These are phyloP conservation scores for Perca schrenkii DNA, from an alignment of 2,113 vertebrate species.

Conservation along the genomic window DNA sequence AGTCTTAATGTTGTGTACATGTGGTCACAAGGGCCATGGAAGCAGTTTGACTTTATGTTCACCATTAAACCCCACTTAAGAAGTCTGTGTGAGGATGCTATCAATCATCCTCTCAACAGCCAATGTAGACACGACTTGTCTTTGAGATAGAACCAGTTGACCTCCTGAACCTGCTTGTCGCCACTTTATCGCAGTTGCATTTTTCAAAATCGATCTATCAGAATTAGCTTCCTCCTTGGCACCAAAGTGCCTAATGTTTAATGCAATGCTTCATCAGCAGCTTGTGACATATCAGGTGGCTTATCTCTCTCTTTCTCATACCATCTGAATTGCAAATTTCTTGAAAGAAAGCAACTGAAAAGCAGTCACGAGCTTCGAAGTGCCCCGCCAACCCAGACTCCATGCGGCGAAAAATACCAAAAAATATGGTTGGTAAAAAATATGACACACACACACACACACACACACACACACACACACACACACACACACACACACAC, in stretches of 20 bases:
- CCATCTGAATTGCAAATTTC: conserved; percentile 63
- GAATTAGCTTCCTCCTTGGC: not conserved
- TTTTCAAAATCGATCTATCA: conserved; percentile 4
- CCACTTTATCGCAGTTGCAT: not conserved
- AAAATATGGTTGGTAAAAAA: conserved; percentile 17
- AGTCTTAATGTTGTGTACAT: not conserved
- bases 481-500: not conserved
- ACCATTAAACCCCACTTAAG: not conserved
- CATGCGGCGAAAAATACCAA: conserved; percentile 7
- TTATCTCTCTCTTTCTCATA: not conserved
- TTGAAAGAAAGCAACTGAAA: conserved; percentile 9
- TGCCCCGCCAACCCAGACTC: conserved; percentile 5
- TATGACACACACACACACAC: not conserved
- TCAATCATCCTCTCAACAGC: conserved; percentile 16
- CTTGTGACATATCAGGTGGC: conserved; percentile 33
- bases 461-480: not conserved
- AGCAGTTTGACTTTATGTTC: conserved; percentile 1
- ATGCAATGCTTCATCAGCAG: conserved; percentile 21
- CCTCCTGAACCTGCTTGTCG: not conserved
- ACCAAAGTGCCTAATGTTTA: not conserved
- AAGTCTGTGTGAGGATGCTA: conserved; percentile 10
- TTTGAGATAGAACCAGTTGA: conserved; percentile 8
- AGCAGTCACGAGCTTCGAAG: conserved; percentile 1
- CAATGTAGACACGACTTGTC: not conserved
- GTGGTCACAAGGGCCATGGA: not conserved